Conservation (phyloP, 2,113 vertebrate species). For the Anguilla rostrata region DNA sequence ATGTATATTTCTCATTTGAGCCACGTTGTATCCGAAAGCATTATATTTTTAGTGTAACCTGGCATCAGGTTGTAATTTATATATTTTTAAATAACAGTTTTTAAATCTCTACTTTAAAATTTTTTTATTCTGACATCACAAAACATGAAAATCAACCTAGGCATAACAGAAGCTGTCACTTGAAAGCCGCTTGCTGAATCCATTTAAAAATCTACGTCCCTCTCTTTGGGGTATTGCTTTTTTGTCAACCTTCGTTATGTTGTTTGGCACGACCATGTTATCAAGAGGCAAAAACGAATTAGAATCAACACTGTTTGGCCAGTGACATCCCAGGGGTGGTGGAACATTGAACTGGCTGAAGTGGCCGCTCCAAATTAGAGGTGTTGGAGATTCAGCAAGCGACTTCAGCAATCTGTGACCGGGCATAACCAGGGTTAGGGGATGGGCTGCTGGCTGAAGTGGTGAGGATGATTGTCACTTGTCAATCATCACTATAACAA, state of each 20-base stretch:
- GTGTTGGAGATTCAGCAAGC: background rate
- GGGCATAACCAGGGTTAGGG: background rate
- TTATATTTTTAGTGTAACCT: background rate
- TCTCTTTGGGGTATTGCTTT: background rate
- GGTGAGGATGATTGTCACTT: background rate
- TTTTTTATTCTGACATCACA: background rate
- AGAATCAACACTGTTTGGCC: background rate
- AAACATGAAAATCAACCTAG: background rate
- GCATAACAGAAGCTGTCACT: background rate
- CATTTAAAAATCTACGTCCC: background rate
- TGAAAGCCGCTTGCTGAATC: slow-evolving; percentile 10
- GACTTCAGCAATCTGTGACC: background rate
- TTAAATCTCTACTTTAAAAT: background rate
- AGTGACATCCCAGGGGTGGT: background rate
- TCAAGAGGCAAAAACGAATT: background rate
- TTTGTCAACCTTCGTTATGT: background rate
- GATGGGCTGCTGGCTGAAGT: background rate
- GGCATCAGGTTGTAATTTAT: background rate
- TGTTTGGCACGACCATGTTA: background rate
- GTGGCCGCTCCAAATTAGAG: background rate
- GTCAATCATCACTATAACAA: background rate
- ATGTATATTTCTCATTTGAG: slow-evolving; percentile 58
- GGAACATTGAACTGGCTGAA: background rate
- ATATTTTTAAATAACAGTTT: background rate
- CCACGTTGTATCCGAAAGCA: slow-evolving; percentile 49